A percentile compares a stretch with the other conserved stretches of the same genome.
Evolutionary conservation across 2,888 invertebrate species (phyloP).

Genomic region (Tiliacea aurago): DNA sequence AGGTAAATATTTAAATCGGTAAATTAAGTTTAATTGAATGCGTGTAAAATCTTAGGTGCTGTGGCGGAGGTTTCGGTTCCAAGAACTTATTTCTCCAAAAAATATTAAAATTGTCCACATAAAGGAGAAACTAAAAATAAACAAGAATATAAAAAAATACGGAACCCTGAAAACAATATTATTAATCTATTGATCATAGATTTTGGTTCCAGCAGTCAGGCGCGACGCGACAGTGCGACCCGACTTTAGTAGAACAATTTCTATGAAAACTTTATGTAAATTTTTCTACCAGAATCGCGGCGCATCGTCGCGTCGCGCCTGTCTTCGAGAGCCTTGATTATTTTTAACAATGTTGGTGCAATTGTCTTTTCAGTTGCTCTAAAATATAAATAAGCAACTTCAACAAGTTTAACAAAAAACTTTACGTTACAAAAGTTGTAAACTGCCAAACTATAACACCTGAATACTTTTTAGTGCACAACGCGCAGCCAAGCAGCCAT

Average conservation of each 20-base stretch:
- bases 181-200: neutral
- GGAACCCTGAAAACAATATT: too few species aligned
- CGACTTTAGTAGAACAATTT: too few species aligned
- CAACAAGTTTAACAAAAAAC: slow-evolving; percentile 2
- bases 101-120: neutral
- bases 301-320: too few species aligned
- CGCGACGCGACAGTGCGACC: too few species aligned
- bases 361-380: neutral
- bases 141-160: neutral
- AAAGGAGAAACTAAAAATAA: neutral
- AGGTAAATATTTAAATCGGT: slow-evolving; percentile 19
- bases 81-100: neutral
- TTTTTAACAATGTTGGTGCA: neutral
- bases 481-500: slow-evolving; percentile 30
- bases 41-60: neutral
- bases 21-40: slow-evolving; percentile 4
- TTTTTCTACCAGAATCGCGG: too few species aligned
- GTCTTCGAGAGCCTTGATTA: too few species aligned
- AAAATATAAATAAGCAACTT: neutral
- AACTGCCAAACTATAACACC: slow-evolving; percentile 27
- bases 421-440: slow-evolving; percentile 16
- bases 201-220: too few species aligned
- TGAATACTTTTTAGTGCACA: slow-evolving; percentile 41
- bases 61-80: too few species aligned
- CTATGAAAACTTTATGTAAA: too few species aligned